phyloP scores from a whole-genome alignment of 2,888 invertebrate genomes.

The Eucera pruinosa region DNA sequence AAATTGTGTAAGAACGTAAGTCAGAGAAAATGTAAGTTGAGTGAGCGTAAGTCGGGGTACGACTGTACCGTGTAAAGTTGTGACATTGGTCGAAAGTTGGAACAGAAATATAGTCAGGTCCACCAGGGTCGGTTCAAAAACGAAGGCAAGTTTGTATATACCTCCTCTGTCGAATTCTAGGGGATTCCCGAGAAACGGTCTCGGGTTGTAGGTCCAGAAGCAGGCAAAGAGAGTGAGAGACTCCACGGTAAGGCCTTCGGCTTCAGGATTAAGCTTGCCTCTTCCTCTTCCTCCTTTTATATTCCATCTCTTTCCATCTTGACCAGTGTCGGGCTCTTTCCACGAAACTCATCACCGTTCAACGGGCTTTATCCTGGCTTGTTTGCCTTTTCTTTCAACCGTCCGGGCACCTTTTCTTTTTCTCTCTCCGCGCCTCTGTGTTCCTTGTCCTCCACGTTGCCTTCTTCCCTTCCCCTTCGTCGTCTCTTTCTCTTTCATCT shows the following conservation, averaged over 20 bases:
- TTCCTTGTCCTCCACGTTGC: slow-evolving; percentile 29
- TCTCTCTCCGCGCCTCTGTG: slow-evolving; percentile 35
- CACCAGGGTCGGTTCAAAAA: slow-evolving; percentile 31
- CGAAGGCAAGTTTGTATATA: slow-evolving; percentile 19
- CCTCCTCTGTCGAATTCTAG: slow-evolving; percentile 52
- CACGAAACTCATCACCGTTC: slow-evolving; percentile 77
- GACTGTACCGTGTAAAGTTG: too few relatives aligned
- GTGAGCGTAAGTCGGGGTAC: too few relatives aligned
- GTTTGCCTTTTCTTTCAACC: slow-evolving; percentile 75
- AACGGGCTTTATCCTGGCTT: slow-evolving; percentile 73
- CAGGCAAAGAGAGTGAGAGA: slow-evolving; percentile 51
- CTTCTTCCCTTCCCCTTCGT: slow-evolving; percentile 35
- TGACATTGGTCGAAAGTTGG: neutral
- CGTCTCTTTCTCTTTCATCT: neutral
- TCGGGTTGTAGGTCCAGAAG: slow-evolving; percentile 49
- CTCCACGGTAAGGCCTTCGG: slow-evolving; percentile 58
- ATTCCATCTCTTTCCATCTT: slow-evolving; percentile 56
- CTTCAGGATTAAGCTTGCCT: slow-evolving; percentile 67
- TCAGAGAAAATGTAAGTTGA: too few relatives aligned
- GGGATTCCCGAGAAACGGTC: slow-evolving; percentile 62
- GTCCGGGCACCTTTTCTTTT: slow-evolving; percentile 53
- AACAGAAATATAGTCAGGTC: neutral
- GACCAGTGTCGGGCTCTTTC: slow-evolving; percentile 69
- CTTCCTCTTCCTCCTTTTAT: slow-evolving; percentile 38
- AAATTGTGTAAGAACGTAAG: too few relatives aligned